A percentile compares a stretch with the other conserved stretches of the same genome.
Evolutionary conservation across 1,140 invertebrate species (phyloP).

Genomic region (Procambarus clarkii): DNA sequence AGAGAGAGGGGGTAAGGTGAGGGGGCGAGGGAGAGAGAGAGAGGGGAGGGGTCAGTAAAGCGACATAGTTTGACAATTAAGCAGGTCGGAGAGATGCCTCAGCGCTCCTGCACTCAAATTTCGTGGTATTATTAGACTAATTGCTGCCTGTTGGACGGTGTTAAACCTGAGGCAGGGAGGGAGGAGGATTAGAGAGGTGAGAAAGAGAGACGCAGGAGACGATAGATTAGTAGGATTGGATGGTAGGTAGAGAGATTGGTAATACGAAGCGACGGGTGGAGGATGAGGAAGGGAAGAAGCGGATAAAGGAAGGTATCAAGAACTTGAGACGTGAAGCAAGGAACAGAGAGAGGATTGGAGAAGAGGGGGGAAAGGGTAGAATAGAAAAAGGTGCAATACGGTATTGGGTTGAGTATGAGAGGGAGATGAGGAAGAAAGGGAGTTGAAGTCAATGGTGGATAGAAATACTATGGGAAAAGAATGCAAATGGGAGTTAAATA

Average conservation of each 20-base stretch:
- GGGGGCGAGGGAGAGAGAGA: not conserved
- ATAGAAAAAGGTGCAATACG: not conserved
- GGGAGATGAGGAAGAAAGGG: too few relatives aligned
- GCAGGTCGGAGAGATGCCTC: not conserved
- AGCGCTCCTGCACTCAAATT: slow-evolving; percentile 25
- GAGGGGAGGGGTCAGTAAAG: not conserved
- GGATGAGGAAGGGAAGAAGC: not conserved
- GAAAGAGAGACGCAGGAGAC: not conserved
- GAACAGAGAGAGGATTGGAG: not conserved
- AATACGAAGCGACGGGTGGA: too few relatives aligned
- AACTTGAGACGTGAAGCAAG: too few relatives aligned
- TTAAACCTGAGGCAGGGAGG: slow-evolving; percentile 5
- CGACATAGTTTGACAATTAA: slow-evolving; percentile 8
- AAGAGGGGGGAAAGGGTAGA: not conserved
- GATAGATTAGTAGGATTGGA: not conserved
- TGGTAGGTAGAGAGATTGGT: not conserved
- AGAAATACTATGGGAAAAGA: too few relatives aligned
- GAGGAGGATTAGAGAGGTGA: not conserved
- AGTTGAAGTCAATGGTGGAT: too few relatives aligned
- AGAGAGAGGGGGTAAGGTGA: not conserved
- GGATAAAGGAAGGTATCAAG: not conserved
- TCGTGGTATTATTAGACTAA: slow-evolving; percentile 57
- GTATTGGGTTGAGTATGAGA: not conserved
- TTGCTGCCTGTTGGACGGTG: slow-evolving; percentile 48
- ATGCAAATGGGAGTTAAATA: too few relatives aligned